A percentile compares a stretch with the other conserved stretches of the same genome.
These are phyloP conservation scores for Clistopyga incitator DNA, from an alignment of 2,888 invertebrate species.

Conservation along the genomic window DNA sequence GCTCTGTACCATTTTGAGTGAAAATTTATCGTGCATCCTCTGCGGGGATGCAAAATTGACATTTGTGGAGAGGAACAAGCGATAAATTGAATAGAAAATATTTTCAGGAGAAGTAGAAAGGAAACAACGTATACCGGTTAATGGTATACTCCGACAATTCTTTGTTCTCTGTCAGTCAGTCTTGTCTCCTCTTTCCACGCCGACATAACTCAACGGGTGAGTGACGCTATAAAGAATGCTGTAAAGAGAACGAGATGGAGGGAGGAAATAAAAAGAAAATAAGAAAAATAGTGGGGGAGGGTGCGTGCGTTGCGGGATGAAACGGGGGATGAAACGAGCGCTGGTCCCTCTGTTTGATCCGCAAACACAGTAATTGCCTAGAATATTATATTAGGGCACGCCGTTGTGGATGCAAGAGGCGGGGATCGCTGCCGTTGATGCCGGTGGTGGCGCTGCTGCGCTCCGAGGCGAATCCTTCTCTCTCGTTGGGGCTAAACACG, in stretches of 20 bases:
- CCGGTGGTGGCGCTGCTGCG: conserved; percentile 42
- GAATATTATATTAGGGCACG: conserved; percentile 83
- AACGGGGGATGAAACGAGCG: conserved; percentile 68
- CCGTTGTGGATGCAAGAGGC: conserved; percentile 73
- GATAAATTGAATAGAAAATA: background rate
- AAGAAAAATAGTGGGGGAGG: conserved; percentile 33
- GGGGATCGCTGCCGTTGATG: conserved; percentile 55
- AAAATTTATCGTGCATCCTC: too few relatives aligned
- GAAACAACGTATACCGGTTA: conserved; percentile 72
- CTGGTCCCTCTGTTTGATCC: conserved; percentile 83
- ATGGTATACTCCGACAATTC: background rate
- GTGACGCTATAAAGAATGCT: conserved; percentile 28
- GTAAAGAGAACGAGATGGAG: conserved; percentile 14
- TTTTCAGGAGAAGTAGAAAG: conserved; percentile 29
- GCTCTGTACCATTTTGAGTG: too few relatives aligned
- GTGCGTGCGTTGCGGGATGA: conserved; percentile 65
- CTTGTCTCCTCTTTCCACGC: conserved; percentile 22
- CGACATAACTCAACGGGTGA: conserved; percentile 57
- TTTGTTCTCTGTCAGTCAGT: conserved; percentile 17
- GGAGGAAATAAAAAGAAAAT: conserved; percentile 53
- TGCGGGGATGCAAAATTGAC: too few relatives aligned
- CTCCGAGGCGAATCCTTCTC: conserved; percentile 56
- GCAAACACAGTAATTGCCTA: conserved; percentile 84
- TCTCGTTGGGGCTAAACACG: conserved; percentile 43
- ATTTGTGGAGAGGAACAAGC: background rate